Percentiles rank a stretch among this genome's conserved stretches.
Evolutionary conservation across 2,888 invertebrate species (phyloP).

Genomic region (Ypsolopha scabrella): DNA sequence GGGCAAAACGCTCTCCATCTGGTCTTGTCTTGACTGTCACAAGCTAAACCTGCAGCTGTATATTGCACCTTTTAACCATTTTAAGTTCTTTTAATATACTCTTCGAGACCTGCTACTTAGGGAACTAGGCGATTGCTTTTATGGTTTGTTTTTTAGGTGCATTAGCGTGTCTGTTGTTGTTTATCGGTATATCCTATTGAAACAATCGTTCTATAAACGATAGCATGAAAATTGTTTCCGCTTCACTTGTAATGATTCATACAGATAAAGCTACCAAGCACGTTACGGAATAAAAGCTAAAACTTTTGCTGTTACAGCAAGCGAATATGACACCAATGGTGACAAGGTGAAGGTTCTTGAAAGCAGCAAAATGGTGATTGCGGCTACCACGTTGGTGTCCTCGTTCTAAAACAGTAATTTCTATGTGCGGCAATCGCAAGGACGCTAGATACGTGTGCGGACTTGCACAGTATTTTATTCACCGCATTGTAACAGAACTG

Average conservation of each 20-base stretch:
- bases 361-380: no score
- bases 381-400: conserved; percentile 16
- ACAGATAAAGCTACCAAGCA: conserved; percentile 19
- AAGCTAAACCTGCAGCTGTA: no score
- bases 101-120: no score
- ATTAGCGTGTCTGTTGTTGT: background rate
- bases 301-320: no score
- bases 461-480: background rate
- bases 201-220: conserved; percentile 21
- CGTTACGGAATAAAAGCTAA: conserved; percentile 8
- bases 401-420: conserved; percentile 34
- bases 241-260: conserved; percentile 19
- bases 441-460: conserved; percentile 10
- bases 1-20: no score
- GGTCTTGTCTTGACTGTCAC: no score
- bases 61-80: no score
- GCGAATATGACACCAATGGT: no score
- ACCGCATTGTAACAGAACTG: conserved; percentile 32
- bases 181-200: background rate
- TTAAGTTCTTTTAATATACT: no score
- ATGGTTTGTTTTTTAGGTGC: background rate
- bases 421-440: conserved; percentile 16
- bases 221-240: conserved; percentile 29
- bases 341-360: no score
- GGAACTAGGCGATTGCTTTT: no score